Evolutionary conservation across 2,888 invertebrate genomes (phyloP).

Genomic region (Oxycera nigricornis): DNA sequence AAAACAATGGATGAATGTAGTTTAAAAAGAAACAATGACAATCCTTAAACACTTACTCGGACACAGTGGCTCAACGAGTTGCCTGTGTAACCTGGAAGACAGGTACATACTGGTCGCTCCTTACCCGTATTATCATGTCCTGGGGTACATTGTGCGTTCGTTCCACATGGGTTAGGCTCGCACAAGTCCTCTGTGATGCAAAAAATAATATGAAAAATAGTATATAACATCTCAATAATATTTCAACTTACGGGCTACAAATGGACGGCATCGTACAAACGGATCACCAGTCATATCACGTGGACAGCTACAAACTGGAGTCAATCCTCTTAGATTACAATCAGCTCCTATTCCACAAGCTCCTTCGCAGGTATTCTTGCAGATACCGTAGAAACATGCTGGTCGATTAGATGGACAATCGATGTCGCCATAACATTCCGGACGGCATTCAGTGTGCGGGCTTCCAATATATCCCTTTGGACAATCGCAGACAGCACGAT

Average conservation of each 20-base stretch:
- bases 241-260: slow-evolving; percentile 72
- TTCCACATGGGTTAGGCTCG: slow-evolving; percentile 86
- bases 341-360: slow-evolving; percentile 82
- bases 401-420: slow-evolving; percentile 81
- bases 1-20: background rate
- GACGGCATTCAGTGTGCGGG: slow-evolving; percentile 76
- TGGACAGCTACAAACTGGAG: slow-evolving; percentile 86
- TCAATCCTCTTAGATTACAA: slow-evolving; percentile 78
- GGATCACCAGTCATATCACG: slow-evolving; percentile 88
- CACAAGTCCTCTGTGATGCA: slow-evolving; percentile 84
- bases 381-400: slow-evolving; percentile 82
- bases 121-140: slow-evolving; percentile 82
- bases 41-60: slow-evolving; percentile 59
- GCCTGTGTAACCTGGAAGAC: slow-evolving; percentile 78
- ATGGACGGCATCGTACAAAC: slow-evolving; percentile 80
- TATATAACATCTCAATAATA: too few species aligned
- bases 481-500: slow-evolving; percentile 80
- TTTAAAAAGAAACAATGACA: background rate
- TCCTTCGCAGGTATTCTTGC: slow-evolving; percentile 82
- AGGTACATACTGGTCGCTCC: slow-evolving; percentile 86
- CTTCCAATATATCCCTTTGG: slow-evolving; percentile 84
- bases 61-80: slow-evolving; percentile 76
- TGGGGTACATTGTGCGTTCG: slow-evolving; percentile 71
- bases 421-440: slow-evolving; percentile 80
- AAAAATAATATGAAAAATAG: slow-evolving; percentile 1